Evolutionary conservation across 2,113 vertebrate genomes (phyloP).

Genomic region (Micronisus gabar): DNA sequence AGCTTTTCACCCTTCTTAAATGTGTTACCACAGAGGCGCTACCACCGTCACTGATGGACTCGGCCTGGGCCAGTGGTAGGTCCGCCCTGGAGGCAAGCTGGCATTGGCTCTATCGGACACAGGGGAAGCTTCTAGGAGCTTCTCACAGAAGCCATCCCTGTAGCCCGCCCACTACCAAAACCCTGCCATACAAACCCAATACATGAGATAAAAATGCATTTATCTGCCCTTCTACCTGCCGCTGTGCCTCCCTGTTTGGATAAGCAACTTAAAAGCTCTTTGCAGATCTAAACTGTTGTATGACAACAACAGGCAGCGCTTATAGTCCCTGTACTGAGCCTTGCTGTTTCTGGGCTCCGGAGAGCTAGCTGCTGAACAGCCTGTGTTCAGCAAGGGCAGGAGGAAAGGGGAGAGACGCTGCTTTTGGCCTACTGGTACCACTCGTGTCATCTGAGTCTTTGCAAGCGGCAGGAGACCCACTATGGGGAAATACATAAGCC

Average conservation of each 20-base stretch:
- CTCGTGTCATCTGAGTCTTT: rapidly evolving
- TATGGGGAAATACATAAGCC: background rate
- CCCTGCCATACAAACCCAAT: no score
- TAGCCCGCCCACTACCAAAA: no score
- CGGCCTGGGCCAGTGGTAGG: no score
- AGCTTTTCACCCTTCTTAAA: no score
- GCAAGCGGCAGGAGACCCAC: background rate
- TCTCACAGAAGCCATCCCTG: no score
- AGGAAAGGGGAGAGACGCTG: background rate
- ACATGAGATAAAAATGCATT: background rate
- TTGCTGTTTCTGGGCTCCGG: background rate
- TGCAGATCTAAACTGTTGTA: background rate
- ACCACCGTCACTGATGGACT: no score
- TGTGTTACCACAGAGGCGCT: no score
- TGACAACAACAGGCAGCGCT: background rate
- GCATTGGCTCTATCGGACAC: no score
- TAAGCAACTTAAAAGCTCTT: background rate
- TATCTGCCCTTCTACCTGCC: background rate
- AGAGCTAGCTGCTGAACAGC: background rate
- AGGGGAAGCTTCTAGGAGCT: no score
- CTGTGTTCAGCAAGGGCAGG: background rate
- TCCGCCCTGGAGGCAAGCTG: no score
- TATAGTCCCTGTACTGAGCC: background rate
- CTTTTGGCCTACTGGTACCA: background rate
- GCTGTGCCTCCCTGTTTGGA: background rate